phyloP scores from a whole-genome alignment of 2,797 vertebrate genomes.

The Phataginus tricuspis region DNA sequence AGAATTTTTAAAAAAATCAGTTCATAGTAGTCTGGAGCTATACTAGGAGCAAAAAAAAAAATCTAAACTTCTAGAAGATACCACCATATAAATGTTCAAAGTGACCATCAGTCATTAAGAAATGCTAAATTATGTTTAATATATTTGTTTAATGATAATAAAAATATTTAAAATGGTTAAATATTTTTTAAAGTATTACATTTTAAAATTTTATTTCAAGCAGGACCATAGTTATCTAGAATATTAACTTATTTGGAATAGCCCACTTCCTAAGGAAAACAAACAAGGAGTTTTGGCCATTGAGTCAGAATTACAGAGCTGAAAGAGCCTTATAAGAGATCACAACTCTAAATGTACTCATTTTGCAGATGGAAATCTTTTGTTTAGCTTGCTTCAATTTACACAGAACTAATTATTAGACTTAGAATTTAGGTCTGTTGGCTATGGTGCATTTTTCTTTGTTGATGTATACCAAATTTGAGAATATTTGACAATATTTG shows the following conservation, averaged over 20 bases:
- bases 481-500: slow-evolving; percentile 53
- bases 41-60: slow-evolving; percentile 14
- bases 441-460: slow-evolving; percentile 41
- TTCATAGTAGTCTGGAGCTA: background rate
- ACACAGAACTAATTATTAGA: slow-evolving; percentile 18
- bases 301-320: slow-evolving; percentile 28
- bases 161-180: slow-evolving; percentile 51
- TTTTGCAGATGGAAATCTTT: slow-evolving; percentile 24
- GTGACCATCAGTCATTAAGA: slow-evolving; percentile 15
- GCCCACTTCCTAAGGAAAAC: slow-evolving; percentile 12
- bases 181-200: slow-evolving; percentile 17
- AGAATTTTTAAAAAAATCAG: background rate
- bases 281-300: background rate
- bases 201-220: slow-evolving; percentile 50
- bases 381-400: background rate
- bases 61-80: background rate
- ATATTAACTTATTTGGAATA: slow-evolving; percentile 38
- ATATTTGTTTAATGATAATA: slow-evolving; percentile 38
- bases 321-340: background rate
- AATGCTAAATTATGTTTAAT: slow-evolving; percentile 44
- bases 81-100: background rate
- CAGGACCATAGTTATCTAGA: background rate
- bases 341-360: background rate
- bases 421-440: background rate
- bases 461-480: slow-evolving; percentile 8